Base-by-base conservation (phyloP, 2,797 vertebrate genomes). In the Rallus crepitans region DNA sequence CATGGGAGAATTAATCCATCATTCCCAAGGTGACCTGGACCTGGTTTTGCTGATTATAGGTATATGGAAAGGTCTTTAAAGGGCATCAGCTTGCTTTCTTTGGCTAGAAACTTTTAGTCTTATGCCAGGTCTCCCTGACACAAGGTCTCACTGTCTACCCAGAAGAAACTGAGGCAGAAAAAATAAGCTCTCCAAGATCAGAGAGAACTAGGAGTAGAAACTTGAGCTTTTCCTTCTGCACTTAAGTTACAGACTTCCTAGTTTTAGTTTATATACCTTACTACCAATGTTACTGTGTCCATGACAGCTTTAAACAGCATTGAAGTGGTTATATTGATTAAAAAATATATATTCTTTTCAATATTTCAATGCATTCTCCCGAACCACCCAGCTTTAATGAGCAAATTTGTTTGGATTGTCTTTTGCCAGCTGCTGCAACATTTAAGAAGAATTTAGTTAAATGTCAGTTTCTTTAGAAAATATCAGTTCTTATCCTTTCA, bases 21-120 rank as follows among this genome's bases (percentile, higher is more conserved):
- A 77, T 83, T 77, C 42, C 71, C 77, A 95, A 95, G 78, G 83
- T 96, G 92, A 93, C 35, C 40, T 61, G 77, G 68, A 64, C 40
- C 24, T 63, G 48, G 0, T 83, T 88, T 79, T 76, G 59, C 77
- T 90, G 78, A 70, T 80, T 68, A 61, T 39, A 30, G 31, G 50
- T 64, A 45, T 7, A 76, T 20, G n/a, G 48, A 84, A 77, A 93
- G 60, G 56, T 79, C 68, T 89, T 53, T 24, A 57, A 79, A 77
- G 31, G 45, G 60, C 50, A 79, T 37, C 53, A 5, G 30, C 68
- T 77, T 84, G 45, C 30, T 59, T 57, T 53, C 68, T 75, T 57
- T 75, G 68, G 45, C 33, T 77, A 57, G 68, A 63, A 89, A 63
- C 1, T 5, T 39, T 80, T 57, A 80, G 73, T 48, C 60, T 76